Conservation (phyloP, 1,140 invertebrate genomes). For the Telenomus remus region DNA sequence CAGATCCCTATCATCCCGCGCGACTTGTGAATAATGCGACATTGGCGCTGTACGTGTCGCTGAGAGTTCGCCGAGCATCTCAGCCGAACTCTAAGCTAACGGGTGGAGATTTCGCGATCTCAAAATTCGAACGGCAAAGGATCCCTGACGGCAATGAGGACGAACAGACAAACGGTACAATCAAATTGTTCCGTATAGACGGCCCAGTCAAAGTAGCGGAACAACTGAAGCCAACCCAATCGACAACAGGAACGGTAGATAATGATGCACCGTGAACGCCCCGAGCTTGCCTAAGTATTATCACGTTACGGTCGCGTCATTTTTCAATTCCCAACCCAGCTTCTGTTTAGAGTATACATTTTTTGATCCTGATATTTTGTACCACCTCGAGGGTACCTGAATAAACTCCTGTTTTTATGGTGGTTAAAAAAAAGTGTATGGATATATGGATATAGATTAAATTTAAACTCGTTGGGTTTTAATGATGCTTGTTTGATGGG, state of each 20-base stretch:
- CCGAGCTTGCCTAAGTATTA: slow-evolving; percentile 46
- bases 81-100: no score
- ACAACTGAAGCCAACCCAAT: slow-evolving; percentile 43
- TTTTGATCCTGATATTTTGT: background rate
- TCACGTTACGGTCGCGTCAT: slow-evolving; percentile 31
- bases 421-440: no score
- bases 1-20: slow-evolving; percentile 19
- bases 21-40: slow-evolving; percentile 46
- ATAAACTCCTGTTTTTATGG: no score
- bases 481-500: no score
- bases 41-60: slow-evolving; percentile 65
- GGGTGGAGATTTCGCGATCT: no score
- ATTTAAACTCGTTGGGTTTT: no score
- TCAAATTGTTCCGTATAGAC: slow-evolving; percentile 28
- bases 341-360: background rate
- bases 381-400: no score
- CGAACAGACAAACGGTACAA: slow-evolving; percentile 32
- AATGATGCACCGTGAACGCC: slow-evolving; percentile 35
- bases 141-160: no score
- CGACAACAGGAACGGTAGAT: slow-evolving; percentile 43
- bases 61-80: slow-evolving; percentile 12
- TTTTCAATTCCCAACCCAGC: background rate
- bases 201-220: slow-evolving; percentile 37
- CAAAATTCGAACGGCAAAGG: no score
- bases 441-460: no score